Evolutionary conservation across 2,113 vertebrate genomes (phyloP), one percentile per base, ranked within the genome.

Genomic region (Hemicordylus capensis): DNA sequence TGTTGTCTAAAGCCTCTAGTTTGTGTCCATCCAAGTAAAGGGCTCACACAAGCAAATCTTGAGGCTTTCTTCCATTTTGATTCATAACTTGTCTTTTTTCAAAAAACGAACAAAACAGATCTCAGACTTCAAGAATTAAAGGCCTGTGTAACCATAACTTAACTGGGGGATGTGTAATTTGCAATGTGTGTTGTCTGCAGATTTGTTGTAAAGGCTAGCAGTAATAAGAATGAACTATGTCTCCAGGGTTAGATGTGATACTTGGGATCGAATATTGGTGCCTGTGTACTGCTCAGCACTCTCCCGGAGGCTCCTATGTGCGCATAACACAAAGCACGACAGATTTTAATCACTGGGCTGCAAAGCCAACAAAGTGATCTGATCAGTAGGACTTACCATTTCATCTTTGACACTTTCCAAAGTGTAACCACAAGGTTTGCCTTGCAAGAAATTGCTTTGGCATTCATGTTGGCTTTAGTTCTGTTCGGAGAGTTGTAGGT

Each of bases 341-440:
- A 84, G 69, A 17, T 83, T 44, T 75, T 76, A 72, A 28, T 20
- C 0, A 22, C 66, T 64, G 66, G 85, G 86, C 74, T 61, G 69
- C 15, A 44, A 89, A 67, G 76, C 84, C 91, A 82, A 48, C 54
- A 87, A n/a, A 79, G 14, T 82, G 92, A 86, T 14, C 6, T 56
- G 67, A 22, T 39, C 63, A 2, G 4, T 56, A 78, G 72, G 61
- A 85, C 85, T 89, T 81, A n/a, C 79, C 59, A 51, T 80, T 4
- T 1, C 48, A 80, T 48, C 58, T 89, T 77, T 75, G 19, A 63
- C 85, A 4, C 84, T 91, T 90, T 89, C 70, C 69, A n/a, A 81
- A 58, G 51, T 77, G 9, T 51, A 74, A 63, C 8, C 44, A 10
- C 76, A 92, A 93, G 72, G 22, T 11, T 10, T 0, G 15, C 51